Base-by-base conservation (phyloP, 1,140 invertebrate genomes). In the Sarcophaga peregrina region DNA sequence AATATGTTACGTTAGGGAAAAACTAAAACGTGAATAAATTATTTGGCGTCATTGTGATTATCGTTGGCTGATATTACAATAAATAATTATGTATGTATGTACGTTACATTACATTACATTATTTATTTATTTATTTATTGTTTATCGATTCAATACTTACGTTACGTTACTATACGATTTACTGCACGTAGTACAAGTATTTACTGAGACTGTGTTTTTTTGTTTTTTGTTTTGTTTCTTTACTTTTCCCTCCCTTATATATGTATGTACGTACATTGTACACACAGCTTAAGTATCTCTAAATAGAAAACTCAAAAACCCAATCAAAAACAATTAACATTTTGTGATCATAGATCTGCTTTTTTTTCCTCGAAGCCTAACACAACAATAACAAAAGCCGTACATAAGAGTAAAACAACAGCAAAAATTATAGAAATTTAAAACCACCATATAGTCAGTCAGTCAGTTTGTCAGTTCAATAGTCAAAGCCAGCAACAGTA, bases 261-360 rank as follows among this genome's bases (percentile, higher is more conserved):
- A 10, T 10, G 5, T 52, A 5, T 52, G 8, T 52, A 10, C 50
- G 50, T 13, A 10, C 5, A 5, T 52, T 52, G 8, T 52, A 13
- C 50, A 13, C 50, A 52, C 50, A 13, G 50, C 50, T 52, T 52
- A 9, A 52, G 50, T 37, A 37, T 37, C 25, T 37, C 25, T 37
- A 37, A 37, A 37, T 37, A 37, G 25, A 37, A 37, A 37, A 52
- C 50, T 13, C 13, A 10, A 52, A 20, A 68, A 68, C n/a, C 17
- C 73, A 76, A 76, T 76, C 74, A 48, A 76, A 76, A 48, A 76
- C 74, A 76, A 76, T 76, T 76, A 76, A 48, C 74, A 76, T 76
- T 76, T 76, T 76, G 15, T 76, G 62, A 68, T 68, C 62, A 68
- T 68, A 68, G 62, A 68, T 68, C 62, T 20, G 3, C 5, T 58